phyloP scores from a whole-genome alignment of 2,888 invertebrate genomes.

The Perizoma affinitatum region DNA sequence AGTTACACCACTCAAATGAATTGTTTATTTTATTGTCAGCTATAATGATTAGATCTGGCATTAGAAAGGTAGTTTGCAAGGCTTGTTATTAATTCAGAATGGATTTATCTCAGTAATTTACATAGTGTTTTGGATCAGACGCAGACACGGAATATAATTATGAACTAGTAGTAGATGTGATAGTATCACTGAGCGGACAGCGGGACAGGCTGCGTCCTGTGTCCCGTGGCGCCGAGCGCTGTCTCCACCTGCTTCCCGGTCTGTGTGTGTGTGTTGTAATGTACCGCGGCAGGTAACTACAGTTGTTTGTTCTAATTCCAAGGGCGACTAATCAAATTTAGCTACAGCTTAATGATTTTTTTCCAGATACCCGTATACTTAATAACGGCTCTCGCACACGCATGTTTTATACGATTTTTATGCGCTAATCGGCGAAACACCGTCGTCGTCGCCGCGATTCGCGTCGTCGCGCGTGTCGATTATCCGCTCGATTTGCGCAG shows the following conservation, averaged over 20 bases:
- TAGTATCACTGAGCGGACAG: slow-evolving; percentile 12
- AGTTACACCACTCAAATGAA: background rate
- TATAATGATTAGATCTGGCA: slow-evolving; percentile 8
- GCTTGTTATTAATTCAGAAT: slow-evolving; percentile 16
- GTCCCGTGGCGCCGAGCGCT: background rate
- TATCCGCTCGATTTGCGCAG: slow-evolving; percentile 28
- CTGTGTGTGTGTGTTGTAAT: background rate
- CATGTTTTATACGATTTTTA: slow-evolving; percentile 8
- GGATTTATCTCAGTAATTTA: slow-evolving; percentile 17
- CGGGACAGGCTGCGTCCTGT: slow-evolving; percentile 17
- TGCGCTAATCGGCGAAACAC: slow-evolving; percentile 28
- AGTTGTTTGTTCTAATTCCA: too few species aligned
- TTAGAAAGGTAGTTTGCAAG: slow-evolving; percentile 8
- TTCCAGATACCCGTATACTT: slow-evolving; percentile 2
- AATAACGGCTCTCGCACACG: background rate
- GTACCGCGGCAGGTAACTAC: background rate
- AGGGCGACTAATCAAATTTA: too few species aligned
- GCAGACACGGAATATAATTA: too few species aligned
- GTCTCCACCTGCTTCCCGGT: background rate
- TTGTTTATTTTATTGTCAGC: background rate
- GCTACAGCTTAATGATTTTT: background rate
- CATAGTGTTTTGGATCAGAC: slow-evolving; percentile 9
- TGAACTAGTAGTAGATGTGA: slow-evolving; percentile 4
- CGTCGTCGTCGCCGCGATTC: slow-evolving; percentile 20
- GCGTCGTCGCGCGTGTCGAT: too few species aligned